Evolutionary conservation across 2,797 vertebrate genomes (phyloP).

Genomic region (Spondyliosoma cantharus): DNA sequence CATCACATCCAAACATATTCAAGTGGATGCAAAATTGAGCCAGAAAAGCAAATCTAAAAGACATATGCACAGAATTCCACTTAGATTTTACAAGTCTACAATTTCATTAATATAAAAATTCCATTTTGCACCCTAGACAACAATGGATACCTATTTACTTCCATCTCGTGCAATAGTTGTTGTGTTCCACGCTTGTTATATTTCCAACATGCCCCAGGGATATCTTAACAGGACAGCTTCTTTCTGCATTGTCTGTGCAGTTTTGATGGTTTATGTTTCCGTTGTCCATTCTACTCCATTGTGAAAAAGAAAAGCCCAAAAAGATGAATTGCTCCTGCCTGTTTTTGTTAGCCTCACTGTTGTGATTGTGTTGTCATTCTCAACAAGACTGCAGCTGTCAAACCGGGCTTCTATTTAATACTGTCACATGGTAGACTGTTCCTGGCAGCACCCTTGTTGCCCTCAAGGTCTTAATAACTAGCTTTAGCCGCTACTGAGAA

Average conservation of each 20-base stretch:
- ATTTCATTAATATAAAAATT: neutral
- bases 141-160: neutral
- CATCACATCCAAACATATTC: neutral
- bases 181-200: conserved; percentile 12
- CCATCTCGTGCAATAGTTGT: conserved; percentile 5
- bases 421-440: conserved; percentile 68
- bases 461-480: conserved; percentile 71
- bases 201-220: conserved; percentile 4
- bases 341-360: conserved; percentile 40
- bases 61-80: neutral
- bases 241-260: conserved; percentile 8
- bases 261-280: conserved; percentile 18
- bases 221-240: neutral
- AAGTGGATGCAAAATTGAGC: neutral
- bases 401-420: conserved; percentile 56
- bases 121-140: conserved; percentile 3
- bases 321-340: conserved; percentile 24
- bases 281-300: conserved; percentile 20
- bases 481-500: conserved; percentile 54
- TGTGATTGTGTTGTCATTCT: conserved; percentile 74
- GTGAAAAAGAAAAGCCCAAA: conserved; percentile 4
- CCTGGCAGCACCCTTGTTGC: conserved; percentile 44
- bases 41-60: neutral
- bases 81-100: neutral
- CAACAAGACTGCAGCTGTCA: conserved; percentile 67